Evolutionary conservation across 2,888 invertebrate species (phyloP).

Genomic region (Sympetrum striolatum): DNA sequence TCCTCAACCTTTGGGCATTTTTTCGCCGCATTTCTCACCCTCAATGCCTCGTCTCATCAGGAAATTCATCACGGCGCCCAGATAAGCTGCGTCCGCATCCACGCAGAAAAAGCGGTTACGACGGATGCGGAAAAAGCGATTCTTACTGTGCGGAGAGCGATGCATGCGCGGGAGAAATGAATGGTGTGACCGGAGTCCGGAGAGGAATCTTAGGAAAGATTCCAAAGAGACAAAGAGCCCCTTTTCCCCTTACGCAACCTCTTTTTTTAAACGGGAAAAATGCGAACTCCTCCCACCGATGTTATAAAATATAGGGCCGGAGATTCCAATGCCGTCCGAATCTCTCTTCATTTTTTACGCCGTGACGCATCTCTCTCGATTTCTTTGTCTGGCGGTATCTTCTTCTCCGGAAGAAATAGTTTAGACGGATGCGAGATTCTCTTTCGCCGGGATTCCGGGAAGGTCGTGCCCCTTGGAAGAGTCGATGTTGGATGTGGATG

Average conservation of each 20-base stretch:
- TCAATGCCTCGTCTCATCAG: not conserved
- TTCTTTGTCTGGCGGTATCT: not conserved
- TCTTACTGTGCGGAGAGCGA: not conserved
- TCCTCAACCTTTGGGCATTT: not conserved
- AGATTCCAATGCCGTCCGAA: not conserved
- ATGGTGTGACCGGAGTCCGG: not conserved
- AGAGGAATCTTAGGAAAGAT: not conserved
- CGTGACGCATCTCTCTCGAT: not conserved
- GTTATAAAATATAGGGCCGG: not conserved
- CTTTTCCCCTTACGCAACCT: not conserved
- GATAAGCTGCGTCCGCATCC: not conserved
- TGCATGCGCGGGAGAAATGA: not conserved
- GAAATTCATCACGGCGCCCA: not conserved
- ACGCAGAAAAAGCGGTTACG: not conserved
- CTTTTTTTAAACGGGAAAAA: not conserved
- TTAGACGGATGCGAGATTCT: too few species aligned
- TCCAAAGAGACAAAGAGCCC: not conserved
- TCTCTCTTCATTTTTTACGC: not conserved
- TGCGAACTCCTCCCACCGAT: not conserved
- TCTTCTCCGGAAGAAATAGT: too few species aligned
- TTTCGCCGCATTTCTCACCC: not conserved
- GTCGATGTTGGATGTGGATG: too few species aligned
- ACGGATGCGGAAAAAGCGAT: too few species aligned
- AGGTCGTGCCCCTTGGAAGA: too few species aligned
- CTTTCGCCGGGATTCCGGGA: too few species aligned